These are phyloP conservation scores for Ictalurus furcatus DNA, from an alignment of 2,113 vertebrate genomes.

Conservation along the genomic window DNA sequence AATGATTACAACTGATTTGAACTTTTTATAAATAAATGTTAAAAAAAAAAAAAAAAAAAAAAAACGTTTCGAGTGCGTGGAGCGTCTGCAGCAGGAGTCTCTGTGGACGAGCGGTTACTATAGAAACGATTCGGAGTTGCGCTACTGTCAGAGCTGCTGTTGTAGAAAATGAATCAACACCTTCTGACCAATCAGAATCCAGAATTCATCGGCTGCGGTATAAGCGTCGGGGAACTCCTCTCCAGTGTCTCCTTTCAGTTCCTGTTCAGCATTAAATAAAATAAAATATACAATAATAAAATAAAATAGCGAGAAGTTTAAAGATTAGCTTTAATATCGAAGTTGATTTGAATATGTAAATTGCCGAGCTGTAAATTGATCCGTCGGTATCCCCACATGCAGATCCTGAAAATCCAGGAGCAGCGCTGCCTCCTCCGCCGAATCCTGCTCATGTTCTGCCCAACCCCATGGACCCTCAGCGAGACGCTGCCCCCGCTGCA, in stretches of 20 bases:
- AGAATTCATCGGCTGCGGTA: not conserved
- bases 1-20: too few species aligned
- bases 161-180: not conserved
- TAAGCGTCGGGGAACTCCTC: not conserved
- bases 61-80: not conserved
- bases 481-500: slow-evolving; percentile 63
- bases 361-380: not conserved
- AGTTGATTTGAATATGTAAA: not conserved
- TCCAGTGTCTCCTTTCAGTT: not conserved
- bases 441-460: slow-evolving; percentile 78
- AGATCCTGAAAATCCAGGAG: slow-evolving; percentile 68
- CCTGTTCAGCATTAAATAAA: not conserved
- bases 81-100: not conserved
- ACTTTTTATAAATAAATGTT: not conserved
- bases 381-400: not conserved
- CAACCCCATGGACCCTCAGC: slow-evolving; percentile 72
- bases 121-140: not conserved
- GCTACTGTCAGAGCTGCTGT: not conserved
- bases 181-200: not conserved
- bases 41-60: not conserved
- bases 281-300: not conserved
- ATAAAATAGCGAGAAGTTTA: not conserved
- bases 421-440: slow-evolving; percentile 74
- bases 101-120: not conserved
- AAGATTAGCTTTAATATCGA: not conserved